A percentile compares a stretch with the other conserved stretches of the same genome.
These are phyloP conservation scores for Drosophila lacertosa DNA, from an alignment of 1,140 invertebrate genomes.

Conservation along the genomic window DNA sequence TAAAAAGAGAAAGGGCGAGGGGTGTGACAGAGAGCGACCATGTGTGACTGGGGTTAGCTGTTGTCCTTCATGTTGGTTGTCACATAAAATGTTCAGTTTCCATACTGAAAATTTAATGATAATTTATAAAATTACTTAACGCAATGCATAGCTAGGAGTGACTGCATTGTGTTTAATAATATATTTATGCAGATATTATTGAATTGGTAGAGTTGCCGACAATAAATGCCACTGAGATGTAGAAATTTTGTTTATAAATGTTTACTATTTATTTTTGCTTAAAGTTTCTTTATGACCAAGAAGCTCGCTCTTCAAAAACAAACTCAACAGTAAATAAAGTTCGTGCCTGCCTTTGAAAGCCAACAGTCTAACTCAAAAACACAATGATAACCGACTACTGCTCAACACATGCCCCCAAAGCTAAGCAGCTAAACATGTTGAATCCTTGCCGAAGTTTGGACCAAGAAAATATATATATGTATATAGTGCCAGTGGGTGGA, in stretches of 20 bases:
- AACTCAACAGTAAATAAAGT: too few species aligned
- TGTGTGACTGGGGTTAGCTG: neutral
- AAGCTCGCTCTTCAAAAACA: too few species aligned
- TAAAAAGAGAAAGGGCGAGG: neutral
- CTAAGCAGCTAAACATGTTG: neutral
- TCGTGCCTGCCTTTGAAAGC: constrained; percentile 1
- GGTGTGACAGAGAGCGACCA: neutral
- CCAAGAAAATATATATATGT: too few species aligned
- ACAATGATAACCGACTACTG: constrained; percentile 7
- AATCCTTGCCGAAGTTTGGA: constrained; percentile 25
- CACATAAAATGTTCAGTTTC: constrained; percentile 15
- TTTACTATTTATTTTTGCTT: too few species aligned
- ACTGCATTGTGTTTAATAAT: constrained; percentile 49
- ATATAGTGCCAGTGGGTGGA: neutral
- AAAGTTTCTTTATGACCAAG: too few species aligned
- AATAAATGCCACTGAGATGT: too few species aligned
- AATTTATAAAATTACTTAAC: constrained; percentile 50
- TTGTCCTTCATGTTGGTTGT: constrained; percentile 16
- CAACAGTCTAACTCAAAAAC: constrained; percentile 29
- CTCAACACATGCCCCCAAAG: constrained; percentile 22
- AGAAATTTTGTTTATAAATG: neutral
- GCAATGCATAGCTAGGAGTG: constrained; percentile 45
- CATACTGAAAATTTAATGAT: constrained; percentile 63
- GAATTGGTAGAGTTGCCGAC: too few species aligned
- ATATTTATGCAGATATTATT: constrained; percentile 20